Conservation (phyloP, 2,113 vertebrate genomes). For the Bubo scandiacus region DNA sequence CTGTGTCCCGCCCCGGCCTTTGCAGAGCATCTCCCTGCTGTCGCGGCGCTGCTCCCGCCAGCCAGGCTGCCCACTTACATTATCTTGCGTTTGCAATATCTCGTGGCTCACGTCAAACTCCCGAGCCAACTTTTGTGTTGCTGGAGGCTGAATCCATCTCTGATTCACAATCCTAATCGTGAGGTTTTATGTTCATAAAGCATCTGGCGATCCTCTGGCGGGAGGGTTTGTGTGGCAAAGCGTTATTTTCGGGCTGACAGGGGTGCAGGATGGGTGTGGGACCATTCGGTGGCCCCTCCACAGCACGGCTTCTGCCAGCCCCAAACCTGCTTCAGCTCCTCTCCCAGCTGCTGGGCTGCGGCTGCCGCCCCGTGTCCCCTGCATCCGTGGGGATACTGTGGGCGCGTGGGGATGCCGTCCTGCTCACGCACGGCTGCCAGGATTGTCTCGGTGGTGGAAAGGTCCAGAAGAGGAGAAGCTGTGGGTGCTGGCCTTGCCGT, state of each 20-base stretch:
- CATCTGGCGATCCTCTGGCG: neutral
- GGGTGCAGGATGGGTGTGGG: neutral
- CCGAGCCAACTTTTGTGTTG: neutral
- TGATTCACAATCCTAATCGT: neutral
- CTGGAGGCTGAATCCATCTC: neutral
- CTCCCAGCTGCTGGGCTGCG: neutral
- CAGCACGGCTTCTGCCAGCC: neutral
- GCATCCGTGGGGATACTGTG: fast-evolving
- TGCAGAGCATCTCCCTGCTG: neutral
- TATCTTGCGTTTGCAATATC: fast-evolving
- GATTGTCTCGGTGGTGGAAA: neutral
- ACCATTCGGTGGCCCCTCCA: fast-evolving
- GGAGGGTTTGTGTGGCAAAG: neutral
- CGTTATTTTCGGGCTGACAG: fast-evolving
- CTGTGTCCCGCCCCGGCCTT: neutral
- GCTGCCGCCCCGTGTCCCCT: neutral
- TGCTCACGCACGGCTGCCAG: fast-evolving
- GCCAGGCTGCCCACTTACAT: neutral
- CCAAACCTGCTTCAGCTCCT: neutral
- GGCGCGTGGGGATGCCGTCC: neutral
- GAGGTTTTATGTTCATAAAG: neutral
- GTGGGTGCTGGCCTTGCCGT: neutral
- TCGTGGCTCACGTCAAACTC: neutral
- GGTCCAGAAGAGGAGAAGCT: neutral
- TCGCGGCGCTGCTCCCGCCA: neutral